These are phyloP conservation scores for Phania funesta DNA, from an alignment of 2,888 invertebrate species.

Conservation along the genomic window DNA sequence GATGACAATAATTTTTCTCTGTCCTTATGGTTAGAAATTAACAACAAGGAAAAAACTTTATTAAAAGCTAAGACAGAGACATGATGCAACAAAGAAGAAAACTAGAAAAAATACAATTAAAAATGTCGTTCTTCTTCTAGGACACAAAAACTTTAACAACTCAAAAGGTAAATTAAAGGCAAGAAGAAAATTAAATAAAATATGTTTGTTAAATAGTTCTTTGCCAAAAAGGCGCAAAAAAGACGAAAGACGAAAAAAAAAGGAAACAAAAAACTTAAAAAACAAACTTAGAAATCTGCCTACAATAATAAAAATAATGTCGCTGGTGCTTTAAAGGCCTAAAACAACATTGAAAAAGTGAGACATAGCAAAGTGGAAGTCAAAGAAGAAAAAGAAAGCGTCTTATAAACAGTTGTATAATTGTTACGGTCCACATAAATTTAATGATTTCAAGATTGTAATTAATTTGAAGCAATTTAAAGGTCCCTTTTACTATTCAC, in stretches of 20 bases:
- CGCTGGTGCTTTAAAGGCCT: neutral
- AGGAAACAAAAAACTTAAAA: neutral
- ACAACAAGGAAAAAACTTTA: neutral
- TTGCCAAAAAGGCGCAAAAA: neutral
- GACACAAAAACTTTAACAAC: slow-evolving; percentile 28
- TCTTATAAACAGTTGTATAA: slow-evolving; percentile 54
- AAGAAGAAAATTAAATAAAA: slow-evolving; percentile 9
- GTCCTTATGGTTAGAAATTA: neutral
- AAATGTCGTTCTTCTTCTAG: slow-evolving; percentile 13
- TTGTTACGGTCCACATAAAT: slow-evolving; percentile 65
- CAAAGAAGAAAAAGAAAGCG: neutral
- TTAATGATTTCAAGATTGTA: slow-evolving; percentile 66
- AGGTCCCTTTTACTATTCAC: slow-evolving; percentile 54
- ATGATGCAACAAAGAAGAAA: neutral
- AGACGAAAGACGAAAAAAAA: neutral
- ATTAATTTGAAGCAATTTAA: slow-evolving; percentile 67
- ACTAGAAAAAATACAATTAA: slow-evolving; percentile 17
- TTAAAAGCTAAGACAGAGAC: neutral
- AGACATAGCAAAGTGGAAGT: slow-evolving; percentile 6
- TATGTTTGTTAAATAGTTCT: neutral
- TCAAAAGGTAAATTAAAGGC: slow-evolving; percentile 44
- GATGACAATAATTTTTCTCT: neutral
- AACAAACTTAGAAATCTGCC: slow-evolving; percentile 36
- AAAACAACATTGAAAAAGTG: slow-evolving; percentile 14
- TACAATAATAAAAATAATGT: slow-evolving; percentile 15